Percentiles rank a stretch among this genome's conserved stretches.
These are phyloP conservation scores for Euproctis similis DNA, from an alignment of 2,888 invertebrate genomes.

Conservation along the genomic window DNA sequence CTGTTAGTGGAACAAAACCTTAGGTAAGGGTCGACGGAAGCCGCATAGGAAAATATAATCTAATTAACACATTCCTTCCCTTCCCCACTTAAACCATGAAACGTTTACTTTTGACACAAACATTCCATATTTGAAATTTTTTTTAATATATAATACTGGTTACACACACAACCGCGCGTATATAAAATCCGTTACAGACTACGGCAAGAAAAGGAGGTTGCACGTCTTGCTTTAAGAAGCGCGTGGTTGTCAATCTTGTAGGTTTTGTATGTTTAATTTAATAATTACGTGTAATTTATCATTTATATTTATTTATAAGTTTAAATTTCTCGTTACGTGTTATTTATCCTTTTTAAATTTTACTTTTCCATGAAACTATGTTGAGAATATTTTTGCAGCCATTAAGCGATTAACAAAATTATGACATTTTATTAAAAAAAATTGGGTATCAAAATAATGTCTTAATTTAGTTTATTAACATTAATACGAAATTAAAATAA, in stretches of 20 bases:
- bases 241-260: slow-evolving; percentile 46
- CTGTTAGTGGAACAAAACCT: slow-evolving; percentile 34
- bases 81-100: slow-evolving; percentile 9
- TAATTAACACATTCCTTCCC: slow-evolving; percentile 36
- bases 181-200: slow-evolving; percentile 30
- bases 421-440: too few relatives aligned
- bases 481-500: too few relatives aligned
- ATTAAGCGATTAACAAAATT: too few relatives aligned
- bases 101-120: slow-evolving; percentile 5
- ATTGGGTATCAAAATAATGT: too few relatives aligned
- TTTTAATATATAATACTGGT: slow-evolving; percentile 9
- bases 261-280: too few relatives aligned
- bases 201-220: slow-evolving; percentile 33
- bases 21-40: slow-evolving; percentile 42
- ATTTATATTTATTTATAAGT: too few relatives aligned
- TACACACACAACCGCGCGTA: slow-evolving; percentile 37
- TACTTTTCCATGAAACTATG: too few relatives aligned
- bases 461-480: too few relatives aligned
- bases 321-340: too few relatives aligned
- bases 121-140: slow-evolving; percentile 15
- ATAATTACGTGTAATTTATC: too few relatives aligned
- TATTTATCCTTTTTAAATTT: too few relatives aligned
- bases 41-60: slow-evolving; percentile 44
- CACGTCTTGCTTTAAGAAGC: slow-evolving; percentile 34
- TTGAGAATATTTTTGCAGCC: too few relatives aligned